Percentiles rank a stretch among this genome's conserved stretches.
These are phyloP conservation scores for Macaca nemestrina DNA, from an alignment of 2,113 vertebrate species.

Conservation along the genomic window DNA sequence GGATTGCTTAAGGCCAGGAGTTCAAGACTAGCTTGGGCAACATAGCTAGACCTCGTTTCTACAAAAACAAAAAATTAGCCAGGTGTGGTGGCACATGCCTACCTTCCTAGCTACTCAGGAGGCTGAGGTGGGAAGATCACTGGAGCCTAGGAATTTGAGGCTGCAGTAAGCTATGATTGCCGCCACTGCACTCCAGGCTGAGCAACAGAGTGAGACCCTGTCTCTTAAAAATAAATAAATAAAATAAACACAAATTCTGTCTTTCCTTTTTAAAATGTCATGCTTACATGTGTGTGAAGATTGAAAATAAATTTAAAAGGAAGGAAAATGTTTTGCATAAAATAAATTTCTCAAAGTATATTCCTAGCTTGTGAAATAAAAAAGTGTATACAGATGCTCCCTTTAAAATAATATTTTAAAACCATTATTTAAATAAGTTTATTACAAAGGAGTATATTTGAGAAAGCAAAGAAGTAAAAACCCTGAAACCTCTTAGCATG, in stretches of 20 bases:
- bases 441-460: neutral
- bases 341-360: slow-evolving; percentile 41
- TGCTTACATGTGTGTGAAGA: neutral
- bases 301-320: slow-evolving; percentile 28
- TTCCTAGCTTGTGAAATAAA: slow-evolving; percentile 35
- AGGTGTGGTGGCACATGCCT: fast-evolving
- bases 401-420: slow-evolving; percentile 69
- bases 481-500: neutral
- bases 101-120: neutral
- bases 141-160: neutral
- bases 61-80: neutral
- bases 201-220: neutral
- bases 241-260: neutral
- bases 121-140: neutral
- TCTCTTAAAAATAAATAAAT: neutral
- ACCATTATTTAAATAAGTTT: slow-evolving; percentile 56
- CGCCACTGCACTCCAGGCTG: neutral
- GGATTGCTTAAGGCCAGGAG: neutral
- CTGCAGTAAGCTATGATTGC: neutral
- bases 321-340: slow-evolving; percentile 23
- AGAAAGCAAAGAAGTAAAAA: slow-evolving; percentile 38
- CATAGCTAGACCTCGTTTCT: neutral
- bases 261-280: neutral
- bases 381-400: neutral
- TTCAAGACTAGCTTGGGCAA: neutral